These are phyloP conservation scores for Camponotus pennsylvanicus DNA, from an alignment of 1,140 invertebrate genomes.

Conservation along the genomic window DNA sequence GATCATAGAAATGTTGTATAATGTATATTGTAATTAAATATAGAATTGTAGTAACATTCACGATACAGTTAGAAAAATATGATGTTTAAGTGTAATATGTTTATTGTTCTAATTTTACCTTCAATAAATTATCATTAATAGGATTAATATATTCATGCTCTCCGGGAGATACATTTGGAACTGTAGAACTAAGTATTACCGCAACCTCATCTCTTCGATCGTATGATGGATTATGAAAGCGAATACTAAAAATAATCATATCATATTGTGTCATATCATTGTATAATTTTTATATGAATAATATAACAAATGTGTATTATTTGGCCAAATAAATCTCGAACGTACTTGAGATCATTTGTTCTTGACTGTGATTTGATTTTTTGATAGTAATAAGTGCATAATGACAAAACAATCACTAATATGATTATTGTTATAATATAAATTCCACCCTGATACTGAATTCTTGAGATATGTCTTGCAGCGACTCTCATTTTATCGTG, in stretches of 20 bases:
- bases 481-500: conserved; percentile 26
- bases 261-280: not conserved
- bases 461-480: not conserved
- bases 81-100: not conserved
- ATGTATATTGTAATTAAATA: not conserved
- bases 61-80: not conserved
- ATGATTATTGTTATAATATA: conserved; percentile 67
- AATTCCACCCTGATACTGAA: conserved; percentile 14
- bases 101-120: conserved; percentile 37
- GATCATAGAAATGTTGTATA: not conserved
- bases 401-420: conserved; percentile 48
- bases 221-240: conserved; percentile 83
- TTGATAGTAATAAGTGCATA: conserved; percentile 72
- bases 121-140: conserved; percentile 55
- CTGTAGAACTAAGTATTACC: conserved; percentile 47
- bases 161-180: conserved; percentile 77
- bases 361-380: conserved; percentile 70
- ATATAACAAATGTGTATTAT: conserved; percentile 7
- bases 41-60: not conserved
- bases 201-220: conserved; percentile 65
- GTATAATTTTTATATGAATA: not conserved
- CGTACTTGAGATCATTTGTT: conserved; percentile 75
- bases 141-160: conserved; percentile 85
- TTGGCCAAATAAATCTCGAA: not conserved
- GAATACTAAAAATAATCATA: conserved; percentile 69